These are phyloP conservation scores for Uromys caudimaculatus DNA, from an alignment of 2,797 vertebrate species.

Conservation along the genomic window DNA sequence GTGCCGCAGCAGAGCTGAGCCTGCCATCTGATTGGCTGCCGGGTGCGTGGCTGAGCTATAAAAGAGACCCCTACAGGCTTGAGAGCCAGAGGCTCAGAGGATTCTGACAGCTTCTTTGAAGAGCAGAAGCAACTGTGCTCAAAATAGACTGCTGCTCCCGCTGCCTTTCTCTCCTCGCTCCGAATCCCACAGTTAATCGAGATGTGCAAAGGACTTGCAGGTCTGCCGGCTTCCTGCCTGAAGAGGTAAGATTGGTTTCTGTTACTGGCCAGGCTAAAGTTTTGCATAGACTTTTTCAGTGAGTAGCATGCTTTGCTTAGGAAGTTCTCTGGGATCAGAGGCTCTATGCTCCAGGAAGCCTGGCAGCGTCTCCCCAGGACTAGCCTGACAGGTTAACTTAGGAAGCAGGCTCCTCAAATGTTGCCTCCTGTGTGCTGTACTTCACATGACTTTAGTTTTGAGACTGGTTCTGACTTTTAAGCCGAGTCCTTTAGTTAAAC, in stretches of 20 bases:
- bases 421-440: neutral
- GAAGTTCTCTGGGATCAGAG: neutral
- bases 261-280: neutral
- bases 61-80: constrained; percentile 77
- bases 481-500: neutral
- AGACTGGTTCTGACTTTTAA: neutral
- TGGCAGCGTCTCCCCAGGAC: neutral
- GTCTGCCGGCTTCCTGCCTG: constrained; percentile 95
- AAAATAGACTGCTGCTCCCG: constrained; percentile 11
- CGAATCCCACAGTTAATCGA: constrained; percentile 69
- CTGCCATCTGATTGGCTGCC: constrained; percentile 85
- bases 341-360: no score
- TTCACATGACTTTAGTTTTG: neutral
- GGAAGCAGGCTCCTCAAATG: neutral
- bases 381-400: constrained; percentile 20
- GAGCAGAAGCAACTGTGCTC: neutral
- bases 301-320: neutral
- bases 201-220: constrained; percentile 97
- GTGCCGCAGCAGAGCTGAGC: constrained; percentile 59
- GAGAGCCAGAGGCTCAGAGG: neutral
- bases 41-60: constrained; percentile 80
- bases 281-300: neutral
- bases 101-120: neutral
- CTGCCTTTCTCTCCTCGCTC: constrained; percentile 62
- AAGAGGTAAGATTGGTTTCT: constrained; percentile 91